phyloP scores from a whole-genome alignment of 1,140 invertebrate genomes.

The Homalodisca vitripennis region DNA sequence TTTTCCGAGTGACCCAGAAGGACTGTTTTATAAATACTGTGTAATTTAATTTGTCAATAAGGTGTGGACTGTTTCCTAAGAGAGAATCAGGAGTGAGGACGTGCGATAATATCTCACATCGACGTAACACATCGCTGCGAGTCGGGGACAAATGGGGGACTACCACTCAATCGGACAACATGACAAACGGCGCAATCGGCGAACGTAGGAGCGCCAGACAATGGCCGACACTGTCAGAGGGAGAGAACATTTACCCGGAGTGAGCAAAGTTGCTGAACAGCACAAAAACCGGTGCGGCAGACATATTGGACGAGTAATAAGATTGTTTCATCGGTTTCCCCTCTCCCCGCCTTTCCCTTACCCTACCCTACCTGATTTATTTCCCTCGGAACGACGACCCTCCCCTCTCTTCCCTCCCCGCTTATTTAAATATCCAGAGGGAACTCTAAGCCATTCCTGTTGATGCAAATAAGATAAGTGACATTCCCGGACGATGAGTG shows the following conservation, averaged over 20 bases:
- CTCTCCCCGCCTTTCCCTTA: background rate
- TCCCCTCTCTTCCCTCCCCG: background rate
- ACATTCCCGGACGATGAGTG: background rate
- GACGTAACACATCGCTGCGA: too few species aligned
- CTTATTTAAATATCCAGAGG: constrained; percentile 2
- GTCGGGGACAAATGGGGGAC: too few species aligned
- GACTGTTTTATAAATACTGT: too few species aligned
- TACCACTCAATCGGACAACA: too few species aligned
- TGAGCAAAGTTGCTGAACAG: constrained; percentile 33
- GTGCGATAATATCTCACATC: too few species aligned
- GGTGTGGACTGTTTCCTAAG: too few species aligned
- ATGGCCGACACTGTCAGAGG: constrained; percentile 28
- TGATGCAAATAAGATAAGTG: background rate
- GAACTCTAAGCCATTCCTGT: background rate
- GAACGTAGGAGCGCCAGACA: too few species aligned
- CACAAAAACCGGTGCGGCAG: constrained; percentile 30
- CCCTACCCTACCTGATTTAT: constrained; percentile 26
- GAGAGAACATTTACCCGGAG: constrained; percentile 31
- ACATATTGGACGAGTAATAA: constrained; percentile 25
- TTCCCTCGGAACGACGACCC: background rate
- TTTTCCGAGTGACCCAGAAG: too few species aligned
- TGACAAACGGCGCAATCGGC: too few species aligned
- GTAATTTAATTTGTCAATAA: too few species aligned
- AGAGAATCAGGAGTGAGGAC: too few species aligned
- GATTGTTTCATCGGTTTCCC: constrained; percentile 28